phyloP scores from a whole-genome alignment of 2,113 vertebrate species.

The Syngnathoides biaculeatus region DNA sequence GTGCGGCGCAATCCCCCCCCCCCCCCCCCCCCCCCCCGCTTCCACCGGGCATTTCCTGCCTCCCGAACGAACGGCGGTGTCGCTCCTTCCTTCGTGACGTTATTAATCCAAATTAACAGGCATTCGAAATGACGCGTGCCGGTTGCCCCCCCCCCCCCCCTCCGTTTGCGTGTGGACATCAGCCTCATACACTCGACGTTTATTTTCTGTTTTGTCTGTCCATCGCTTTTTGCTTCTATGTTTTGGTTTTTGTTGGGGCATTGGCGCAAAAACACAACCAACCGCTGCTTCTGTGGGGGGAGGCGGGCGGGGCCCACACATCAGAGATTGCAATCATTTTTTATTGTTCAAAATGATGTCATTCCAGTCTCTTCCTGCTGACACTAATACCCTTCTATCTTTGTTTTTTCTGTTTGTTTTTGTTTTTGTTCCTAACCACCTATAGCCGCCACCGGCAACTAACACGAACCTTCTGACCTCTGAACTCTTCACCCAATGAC shows the following conservation, averaged over 20 bases:
- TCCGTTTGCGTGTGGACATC: neutral
- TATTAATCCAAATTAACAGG: neutral
- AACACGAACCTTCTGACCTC: slow-evolving; percentile 87
- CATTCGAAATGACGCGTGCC: neutral
- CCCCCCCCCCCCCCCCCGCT: neutral
- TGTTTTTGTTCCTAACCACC: slow-evolving; percentile 84
- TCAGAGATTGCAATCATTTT: slow-evolving; percentile 77
- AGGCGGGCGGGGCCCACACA: slow-evolving; percentile 30
- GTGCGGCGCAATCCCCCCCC: neutral
- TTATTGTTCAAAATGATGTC: slow-evolving; percentile 83
- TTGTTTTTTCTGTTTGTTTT: slow-evolving; percentile 78
- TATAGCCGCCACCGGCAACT: slow-evolving; percentile 84
- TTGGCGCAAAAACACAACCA: slow-evolving; percentile 58
- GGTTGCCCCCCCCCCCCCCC: too few relatives aligned
- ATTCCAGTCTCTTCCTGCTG: slow-evolving; percentile 83
- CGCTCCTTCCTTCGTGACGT: neutral
- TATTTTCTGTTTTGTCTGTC: slow-evolving; percentile 60
- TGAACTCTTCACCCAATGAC: slow-evolving; percentile 87
- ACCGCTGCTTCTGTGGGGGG: slow-evolving; percentile 38
- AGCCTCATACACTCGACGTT: slow-evolving; percentile 70
- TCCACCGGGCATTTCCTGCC: neutral
- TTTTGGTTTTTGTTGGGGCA: slow-evolving; percentile 51
- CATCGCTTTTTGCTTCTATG: slow-evolving; percentile 68
- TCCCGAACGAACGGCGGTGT: neutral
- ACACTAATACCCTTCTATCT: slow-evolving; percentile 85